These are phyloP conservation scores for Lucilia sericata DNA, from an alignment of 1,140 invertebrate genomes.

Conservation along the genomic window DNA sequence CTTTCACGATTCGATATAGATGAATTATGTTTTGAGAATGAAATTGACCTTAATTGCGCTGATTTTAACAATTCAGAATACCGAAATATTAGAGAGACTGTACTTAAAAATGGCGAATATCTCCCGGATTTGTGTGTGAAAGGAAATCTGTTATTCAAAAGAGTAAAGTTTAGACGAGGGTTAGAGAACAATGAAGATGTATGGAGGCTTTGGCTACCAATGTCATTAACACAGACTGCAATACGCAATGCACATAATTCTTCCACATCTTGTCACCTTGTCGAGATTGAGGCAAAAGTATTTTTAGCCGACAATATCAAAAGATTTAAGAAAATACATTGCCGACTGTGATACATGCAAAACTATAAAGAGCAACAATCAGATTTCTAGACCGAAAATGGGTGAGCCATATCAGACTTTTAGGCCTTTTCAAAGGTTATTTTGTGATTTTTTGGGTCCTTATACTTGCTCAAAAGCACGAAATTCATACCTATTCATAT, in stretches of 20 bases:
- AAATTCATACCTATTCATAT: not conserved
- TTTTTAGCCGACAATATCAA: conserved; percentile 1
- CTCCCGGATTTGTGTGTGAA: not conserved
- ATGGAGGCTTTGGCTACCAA: conserved; percentile 36
- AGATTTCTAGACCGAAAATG: not conserved
- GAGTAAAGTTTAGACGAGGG: not conserved
- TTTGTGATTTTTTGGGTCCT: conserved; percentile 19
- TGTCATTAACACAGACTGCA: not conserved
- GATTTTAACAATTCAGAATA: not conserved
- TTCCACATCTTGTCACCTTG: not conserved
- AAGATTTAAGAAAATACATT: conserved; percentile 5
- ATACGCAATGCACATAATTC: not conserved
- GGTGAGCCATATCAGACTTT: not conserved
- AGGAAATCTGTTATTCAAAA: not conserved
- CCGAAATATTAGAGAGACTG: not conserved
- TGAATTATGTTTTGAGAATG: not conserved
- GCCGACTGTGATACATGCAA: not conserved
- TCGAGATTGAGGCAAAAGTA: not conserved
- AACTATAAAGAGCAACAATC: not conserved
- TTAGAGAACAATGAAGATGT: not conserved
- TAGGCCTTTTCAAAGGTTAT: conserved; percentile 11
- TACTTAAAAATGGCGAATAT: not conserved
- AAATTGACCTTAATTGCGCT: not conserved
- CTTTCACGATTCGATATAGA: not conserved
- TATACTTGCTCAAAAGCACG: not conserved